Base-by-base conservation (phyloP, 2,113 vertebrate species). In the Salvelinus namaycush region DNA sequence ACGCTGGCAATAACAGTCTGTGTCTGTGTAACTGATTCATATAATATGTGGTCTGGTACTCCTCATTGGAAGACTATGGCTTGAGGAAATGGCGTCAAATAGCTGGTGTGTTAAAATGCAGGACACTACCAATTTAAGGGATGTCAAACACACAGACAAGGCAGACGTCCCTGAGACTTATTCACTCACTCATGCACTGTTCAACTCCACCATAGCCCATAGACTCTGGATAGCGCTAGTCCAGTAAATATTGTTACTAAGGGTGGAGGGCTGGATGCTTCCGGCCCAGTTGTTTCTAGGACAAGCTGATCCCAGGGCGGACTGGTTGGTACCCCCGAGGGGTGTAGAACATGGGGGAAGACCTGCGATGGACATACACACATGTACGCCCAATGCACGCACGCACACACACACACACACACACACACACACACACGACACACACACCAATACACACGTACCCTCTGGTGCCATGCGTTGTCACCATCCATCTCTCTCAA, bases 41-140 rank as follows among this genome's bases (percentile, higher is more conserved):
- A 94, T 96, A 96, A 96, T 97, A 96, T 94, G 93, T 91, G 93
- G 94, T 95, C 92, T 89, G 94, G 92, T 94, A 95, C 92, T 91
- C 93, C 94, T 96, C 96, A 95, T 95, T 96, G 94, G 82, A 95
- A 96, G 95, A 97, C 95, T 95, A 95, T 92, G 94, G 94, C 94
- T 96, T 92, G 90, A 95, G 95, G 95, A 96, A 95, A 96, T 91
- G 86, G 94, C 95, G 92, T 95, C 93, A 96, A 96, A 96, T 94
- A 94, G 93, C 92, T 92, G 93, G 93, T 95, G 94, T 96, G 95
- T 95, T 95, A 79, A 84, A 95, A 96, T 92, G 94, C 94, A 94
- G 95, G 95, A 97, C 95, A 94, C 94, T 93, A 94, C 94, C 93
- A 94, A 96, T 96, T 96, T 96, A 94, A 95, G 95, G 95, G 94